Evolutionary conservation across 2,888 invertebrate species (phyloP).

Genomic region (Dasypolia templi): DNA sequence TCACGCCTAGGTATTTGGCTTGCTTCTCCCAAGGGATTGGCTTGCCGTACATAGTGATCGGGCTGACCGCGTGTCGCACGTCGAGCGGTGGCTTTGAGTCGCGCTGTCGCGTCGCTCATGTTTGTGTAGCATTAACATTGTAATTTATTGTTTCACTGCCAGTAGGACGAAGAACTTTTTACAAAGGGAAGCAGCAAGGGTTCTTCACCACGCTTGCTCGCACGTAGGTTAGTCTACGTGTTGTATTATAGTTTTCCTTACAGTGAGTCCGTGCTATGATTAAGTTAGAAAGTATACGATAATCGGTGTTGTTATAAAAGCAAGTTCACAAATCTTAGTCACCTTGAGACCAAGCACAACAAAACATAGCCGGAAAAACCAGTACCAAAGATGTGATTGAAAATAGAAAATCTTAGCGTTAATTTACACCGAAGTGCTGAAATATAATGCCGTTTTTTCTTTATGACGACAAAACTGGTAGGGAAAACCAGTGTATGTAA

Average conservation of each 20-base stretch:
- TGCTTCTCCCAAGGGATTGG: too few relatives aligned
- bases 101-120: too few relatives aligned
- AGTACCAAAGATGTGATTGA: background rate
- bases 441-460: background rate
- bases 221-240: background rate
- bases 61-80: too few relatives aligned
- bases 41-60: too few relatives aligned
- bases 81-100: too few relatives aligned
- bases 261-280: background rate
- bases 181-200: background rate
- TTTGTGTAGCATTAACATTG: too few relatives aligned
- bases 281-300: background rate
- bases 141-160: background rate
- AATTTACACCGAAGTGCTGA: background rate
- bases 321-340: background rate
- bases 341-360: too few relatives aligned
- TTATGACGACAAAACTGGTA: background rate
- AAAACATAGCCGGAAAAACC: too few relatives aligned
- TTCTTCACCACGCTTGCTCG: background rate
- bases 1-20: too few relatives aligned
- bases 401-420: background rate
- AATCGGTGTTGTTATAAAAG: background rate
- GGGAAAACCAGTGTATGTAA: slow-evolving; percentile 2
- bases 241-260: background rate
- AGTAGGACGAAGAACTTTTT: background rate